Evolutionary conservation across 2,888 invertebrate species (phyloP).

Genomic region (Cylloceria caligata): DNA sequence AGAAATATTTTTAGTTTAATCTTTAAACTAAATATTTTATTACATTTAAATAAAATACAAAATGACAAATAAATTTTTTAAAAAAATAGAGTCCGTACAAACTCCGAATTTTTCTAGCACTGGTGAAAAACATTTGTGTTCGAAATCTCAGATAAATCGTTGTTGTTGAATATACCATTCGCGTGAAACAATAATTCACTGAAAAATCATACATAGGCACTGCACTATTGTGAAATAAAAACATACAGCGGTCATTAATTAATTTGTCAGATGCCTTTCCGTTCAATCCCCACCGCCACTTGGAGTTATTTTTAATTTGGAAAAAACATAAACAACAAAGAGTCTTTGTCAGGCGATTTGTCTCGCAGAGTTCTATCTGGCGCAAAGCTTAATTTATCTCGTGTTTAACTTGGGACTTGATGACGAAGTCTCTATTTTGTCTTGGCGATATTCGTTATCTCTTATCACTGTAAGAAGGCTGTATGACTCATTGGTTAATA

Average conservation of each 20-base stretch:
- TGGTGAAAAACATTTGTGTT: background rate
- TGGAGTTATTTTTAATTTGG: background rate
- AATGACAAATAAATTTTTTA: background rate
- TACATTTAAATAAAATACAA: background rate
- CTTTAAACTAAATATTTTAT: background rate
- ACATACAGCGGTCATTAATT: background rate
- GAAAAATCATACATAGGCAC: background rate
- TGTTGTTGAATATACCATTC: background rate
- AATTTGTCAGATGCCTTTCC: background rate
- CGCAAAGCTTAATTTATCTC: background rate
- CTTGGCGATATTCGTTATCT: constrained; percentile 5
- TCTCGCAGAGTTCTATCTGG: background rate
- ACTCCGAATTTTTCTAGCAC: background rate
- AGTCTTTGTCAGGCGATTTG: background rate
- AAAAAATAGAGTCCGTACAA: background rate
- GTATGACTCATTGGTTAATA: constrained; percentile 4
- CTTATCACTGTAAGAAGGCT: background rate
- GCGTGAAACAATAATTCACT: background rate
- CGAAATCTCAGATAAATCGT: background rate
- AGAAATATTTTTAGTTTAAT: no score
- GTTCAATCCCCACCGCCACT: background rate
- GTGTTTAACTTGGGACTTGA: background rate
- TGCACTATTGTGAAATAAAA: background rate
- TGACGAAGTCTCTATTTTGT: constrained; percentile 11
- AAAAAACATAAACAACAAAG: background rate